These are phyloP conservation scores for Epirrhoe tristata DNA, from an alignment of 2,888 invertebrate genomes.

Conservation along the genomic window DNA sequence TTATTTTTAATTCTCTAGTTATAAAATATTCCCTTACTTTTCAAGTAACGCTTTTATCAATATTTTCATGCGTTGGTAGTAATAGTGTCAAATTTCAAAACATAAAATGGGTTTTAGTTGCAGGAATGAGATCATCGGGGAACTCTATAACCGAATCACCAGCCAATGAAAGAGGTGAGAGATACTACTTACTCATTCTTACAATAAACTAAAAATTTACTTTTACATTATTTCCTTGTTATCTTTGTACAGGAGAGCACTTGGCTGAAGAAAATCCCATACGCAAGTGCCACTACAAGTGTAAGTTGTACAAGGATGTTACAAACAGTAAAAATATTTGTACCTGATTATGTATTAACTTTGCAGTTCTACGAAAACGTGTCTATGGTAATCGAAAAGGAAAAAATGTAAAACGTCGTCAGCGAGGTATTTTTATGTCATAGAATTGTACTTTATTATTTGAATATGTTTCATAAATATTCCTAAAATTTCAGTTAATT, in stretches of 20 bases:
- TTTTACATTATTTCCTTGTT: not conserved
- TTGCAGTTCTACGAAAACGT: conserved; percentile 43
- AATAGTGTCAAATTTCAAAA: no score
- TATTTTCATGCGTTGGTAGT: not conserved
- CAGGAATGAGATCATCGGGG: not conserved
- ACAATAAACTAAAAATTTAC: not conserved
- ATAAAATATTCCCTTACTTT: no score
- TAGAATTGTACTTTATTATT: not conserved
- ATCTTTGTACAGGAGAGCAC: conserved; percentile 7
- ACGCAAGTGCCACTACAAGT: conserved; percentile 45
- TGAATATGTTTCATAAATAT: not conserved
- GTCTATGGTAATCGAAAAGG: conserved; percentile 3
- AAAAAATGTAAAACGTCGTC: conserved; percentile 19
- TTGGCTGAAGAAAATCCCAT: not conserved
- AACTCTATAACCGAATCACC: conserved; percentile 12
- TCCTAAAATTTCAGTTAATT: conserved; percentile 11
- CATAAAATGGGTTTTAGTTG: conserved; percentile 1
- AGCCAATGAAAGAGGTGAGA: conserved; percentile 7
- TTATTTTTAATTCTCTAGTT: no score
- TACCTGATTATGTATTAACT: not conserved
- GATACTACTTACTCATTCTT: no score
- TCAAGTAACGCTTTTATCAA: not conserved
- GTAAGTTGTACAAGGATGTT: conserved; percentile 36
- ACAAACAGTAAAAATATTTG: not conserved
- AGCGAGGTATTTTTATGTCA: conserved; percentile 15